These are phyloP conservation scores for Lagopus muta DNA, from an alignment of 2,113 vertebrate genomes.

Conservation along the genomic window DNA sequence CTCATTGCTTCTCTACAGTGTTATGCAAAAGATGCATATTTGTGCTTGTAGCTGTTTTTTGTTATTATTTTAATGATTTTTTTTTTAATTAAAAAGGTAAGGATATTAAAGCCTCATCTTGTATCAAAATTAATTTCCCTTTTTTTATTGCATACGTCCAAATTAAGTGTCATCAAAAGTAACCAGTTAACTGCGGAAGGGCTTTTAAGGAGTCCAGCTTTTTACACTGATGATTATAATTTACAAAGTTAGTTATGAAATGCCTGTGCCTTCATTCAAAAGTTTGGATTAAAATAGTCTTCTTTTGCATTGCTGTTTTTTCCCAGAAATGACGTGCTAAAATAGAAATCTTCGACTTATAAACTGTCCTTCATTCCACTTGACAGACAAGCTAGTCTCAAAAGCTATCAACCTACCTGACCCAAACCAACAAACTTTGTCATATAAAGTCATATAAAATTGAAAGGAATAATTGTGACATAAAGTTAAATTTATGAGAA, in stretches of 20 bases:
- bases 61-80: not conserved
- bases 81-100: not conserved
- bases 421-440: not conserved
- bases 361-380: not conserved
- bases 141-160: not conserved
- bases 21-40: not conserved
- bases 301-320: not conserved
- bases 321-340: not conserved
- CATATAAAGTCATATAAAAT: rapidly evolving
- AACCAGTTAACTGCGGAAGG: not conserved
- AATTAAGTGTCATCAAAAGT: not conserved
- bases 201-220: not conserved
- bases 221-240: not conserved
- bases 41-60: not conserved
- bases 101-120: not conserved
- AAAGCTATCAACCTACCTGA: not conserved
- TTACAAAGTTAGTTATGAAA: not conserved
- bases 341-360: not conserved
- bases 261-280: not conserved
- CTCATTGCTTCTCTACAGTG: not conserved
- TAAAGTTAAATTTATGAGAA: not conserved
- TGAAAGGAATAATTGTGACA: not conserved
- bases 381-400: not conserved
- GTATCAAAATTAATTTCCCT: not conserved
- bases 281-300: not conserved